Evolutionary conservation across 1,140 invertebrate genomes (phyloP).

Genomic region (Cotesia typhae): DNA sequence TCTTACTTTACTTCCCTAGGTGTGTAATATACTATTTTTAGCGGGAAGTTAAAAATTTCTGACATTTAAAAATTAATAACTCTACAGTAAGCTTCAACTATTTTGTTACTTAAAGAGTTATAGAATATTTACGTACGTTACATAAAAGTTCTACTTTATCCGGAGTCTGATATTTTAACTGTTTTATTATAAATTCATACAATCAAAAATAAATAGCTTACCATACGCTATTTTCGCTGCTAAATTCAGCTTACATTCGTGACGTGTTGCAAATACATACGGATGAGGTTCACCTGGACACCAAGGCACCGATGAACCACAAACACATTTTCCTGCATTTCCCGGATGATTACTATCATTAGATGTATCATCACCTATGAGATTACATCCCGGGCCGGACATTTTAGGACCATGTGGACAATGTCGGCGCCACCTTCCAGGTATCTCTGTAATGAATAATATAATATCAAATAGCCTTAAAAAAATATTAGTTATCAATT

Average conservation of each 20-base stretch:
- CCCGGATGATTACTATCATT: conserved; percentile 42
- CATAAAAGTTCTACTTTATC: too few species aligned
- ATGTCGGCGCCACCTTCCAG: conserved; percentile 59
- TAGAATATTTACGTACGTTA: too few species aligned
- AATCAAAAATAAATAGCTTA: conserved; percentile 39
- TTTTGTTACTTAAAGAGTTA: too few species aligned
- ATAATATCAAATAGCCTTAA: too few species aligned
- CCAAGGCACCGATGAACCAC: conserved; percentile 60
- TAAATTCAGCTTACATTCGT: conserved; percentile 62
- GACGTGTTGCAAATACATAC: conserved; percentile 56
- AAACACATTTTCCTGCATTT: conserved; percentile 56
- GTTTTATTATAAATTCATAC: too few species aligned
- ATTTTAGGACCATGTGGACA: conserved; percentile 55
- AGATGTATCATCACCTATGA: conserved; percentile 54
- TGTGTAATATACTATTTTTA: too few species aligned
- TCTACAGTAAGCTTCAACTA: too few species aligned
- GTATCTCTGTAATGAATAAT: conserved; percentile 53
- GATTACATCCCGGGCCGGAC: conserved; percentile 58
- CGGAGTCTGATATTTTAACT: too few species aligned
- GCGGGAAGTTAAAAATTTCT: too few species aligned
- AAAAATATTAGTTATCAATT: too few species aligned
- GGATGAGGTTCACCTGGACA: conserved; percentile 59
- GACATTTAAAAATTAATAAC: too few species aligned
- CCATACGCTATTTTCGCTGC: conserved; percentile 61
- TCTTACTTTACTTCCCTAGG: too few species aligned